A percentile compares a stretch with the other conserved stretches of the same genome.
Conservation (phyloP, 2,888 invertebrate species). For the Neuroscelio doddi region DNA sequence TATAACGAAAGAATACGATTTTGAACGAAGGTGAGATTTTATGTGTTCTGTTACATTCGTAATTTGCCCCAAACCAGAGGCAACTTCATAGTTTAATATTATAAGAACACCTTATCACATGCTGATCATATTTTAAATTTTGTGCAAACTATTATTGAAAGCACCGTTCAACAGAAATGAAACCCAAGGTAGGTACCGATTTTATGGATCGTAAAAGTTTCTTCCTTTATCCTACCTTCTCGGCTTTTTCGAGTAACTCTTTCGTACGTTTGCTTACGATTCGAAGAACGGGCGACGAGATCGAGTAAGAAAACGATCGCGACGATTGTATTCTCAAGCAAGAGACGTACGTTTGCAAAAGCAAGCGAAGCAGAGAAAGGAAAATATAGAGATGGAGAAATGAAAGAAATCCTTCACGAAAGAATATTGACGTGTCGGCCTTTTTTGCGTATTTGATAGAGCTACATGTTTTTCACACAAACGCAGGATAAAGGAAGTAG, state of each 20-base stretch:
- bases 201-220: slow-evolving; percentile 45
- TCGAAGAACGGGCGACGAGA: slow-evolving; percentile 33
- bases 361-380: slow-evolving; percentile 26
- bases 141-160: slow-evolving; percentile 41
- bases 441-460: slow-evolving; percentile 43
- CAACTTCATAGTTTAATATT: slow-evolving; percentile 1
- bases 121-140: slow-evolving; percentile 42
- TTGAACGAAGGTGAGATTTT: too few relatives aligned
- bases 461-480: slow-evolving; percentile 51
- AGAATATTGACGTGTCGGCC: slow-evolving; percentile 47
- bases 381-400: slow-evolving; percentile 20
- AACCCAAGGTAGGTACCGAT: slow-evolving; percentile 29
- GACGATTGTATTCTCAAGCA: slow-evolving; percentile 38
- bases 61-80: not conserved
- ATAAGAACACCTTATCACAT: slow-evolving; percentile 16
- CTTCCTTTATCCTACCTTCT: slow-evolving; percentile 33
- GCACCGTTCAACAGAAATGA: slow-evolving; percentile 35
- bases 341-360: slow-evolving; percentile 31
- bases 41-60: not conserved
- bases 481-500: slow-evolving; percentile 31
- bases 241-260: slow-evolving; percentile 36
- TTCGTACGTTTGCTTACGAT: slow-evolving; percentile 34
- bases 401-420: slow-evolving; percentile 35
- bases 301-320: slow-evolving; percentile 39
- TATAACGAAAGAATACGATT: too few relatives aligned